Percentiles rank a stretch among this genome's conserved stretches.
These are phyloP conservation scores for Pempheris klunzingeri DNA, from an alignment of 2,797 vertebrate species.

Conservation along the genomic window DNA sequence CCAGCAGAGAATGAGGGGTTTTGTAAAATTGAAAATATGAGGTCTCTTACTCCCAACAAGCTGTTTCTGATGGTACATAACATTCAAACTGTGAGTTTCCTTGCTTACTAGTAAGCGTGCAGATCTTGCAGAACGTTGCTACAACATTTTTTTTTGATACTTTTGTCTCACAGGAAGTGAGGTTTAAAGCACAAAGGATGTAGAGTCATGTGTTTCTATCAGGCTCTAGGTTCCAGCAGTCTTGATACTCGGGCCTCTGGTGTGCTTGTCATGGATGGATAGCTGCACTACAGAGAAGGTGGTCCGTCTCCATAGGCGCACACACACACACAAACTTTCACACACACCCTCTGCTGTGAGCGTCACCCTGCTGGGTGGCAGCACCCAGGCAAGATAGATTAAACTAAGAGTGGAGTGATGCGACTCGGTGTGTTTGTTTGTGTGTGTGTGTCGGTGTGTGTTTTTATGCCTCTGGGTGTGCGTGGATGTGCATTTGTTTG, in stretches of 20 bases:
- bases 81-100: background rate
- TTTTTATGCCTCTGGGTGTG: conserved; percentile 47
- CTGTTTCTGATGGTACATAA: conserved; percentile 17
- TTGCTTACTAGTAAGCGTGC: background rate
- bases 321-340: conserved; percentile 28
- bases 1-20: conserved; percentile 3
- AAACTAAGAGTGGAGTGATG: conserved; percentile 52
- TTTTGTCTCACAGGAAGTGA: conserved; percentile 38
- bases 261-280: conserved; percentile 68
- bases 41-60: conserved; percentile 4
- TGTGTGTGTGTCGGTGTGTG: conserved; percentile 30
- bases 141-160: background rate
- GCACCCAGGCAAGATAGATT: conserved; percentile 62
- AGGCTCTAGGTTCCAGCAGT: conserved; percentile 28
- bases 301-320: conserved; percentile 40
- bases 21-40: conserved; percentile 18
- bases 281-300: conserved; percentile 53
- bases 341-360: conserved; percentile 35
- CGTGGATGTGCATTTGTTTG: conserved; percentile 40
- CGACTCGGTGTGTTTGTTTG: conserved; percentile 33
- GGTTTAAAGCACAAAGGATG: conserved; percentile 43
- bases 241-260: conserved; percentile 57
- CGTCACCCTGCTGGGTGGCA: conserved; percentile 51
- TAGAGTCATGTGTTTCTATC: conserved; percentile 44
- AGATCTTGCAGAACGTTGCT: conserved; percentile 9